A percentile compares a stretch with the other conserved stretches of the same genome.
Evolutionary conservation across 2,113 vertebrate genomes (phyloP).

Genomic region (Arothron firmamentum): DNA sequence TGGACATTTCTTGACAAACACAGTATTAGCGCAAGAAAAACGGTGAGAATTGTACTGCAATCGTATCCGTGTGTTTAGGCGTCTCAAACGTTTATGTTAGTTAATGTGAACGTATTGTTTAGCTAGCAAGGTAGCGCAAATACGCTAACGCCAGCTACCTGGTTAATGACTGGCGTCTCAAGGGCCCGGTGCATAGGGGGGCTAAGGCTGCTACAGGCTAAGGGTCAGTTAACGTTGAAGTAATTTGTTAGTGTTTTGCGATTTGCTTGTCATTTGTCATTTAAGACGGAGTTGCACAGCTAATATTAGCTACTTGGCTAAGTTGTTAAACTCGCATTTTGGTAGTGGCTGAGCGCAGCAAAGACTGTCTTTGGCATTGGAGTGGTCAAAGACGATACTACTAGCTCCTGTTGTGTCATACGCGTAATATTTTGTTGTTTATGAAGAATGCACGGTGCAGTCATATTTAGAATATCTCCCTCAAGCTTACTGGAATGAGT

Average conservation of each 20-base stretch:
- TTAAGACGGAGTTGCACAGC: slow-evolving; percentile 13
- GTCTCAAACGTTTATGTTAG: slow-evolving; percentile 20
- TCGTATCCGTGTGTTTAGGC: background rate
- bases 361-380: slow-evolving; percentile 1
- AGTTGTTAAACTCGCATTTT: slow-evolving; percentile 20
- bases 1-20: slow-evolving; percentile 52
- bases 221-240: background rate
- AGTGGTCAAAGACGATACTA: background rate
- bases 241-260: background rate
- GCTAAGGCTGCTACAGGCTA: background rate
- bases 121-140: slow-evolving; percentile 57
- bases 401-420: too few species aligned
- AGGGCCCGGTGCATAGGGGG: slow-evolving; percentile 25
- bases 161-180: slow-evolving; percentile 30
- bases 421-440: background rate
- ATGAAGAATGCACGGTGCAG: background rate
- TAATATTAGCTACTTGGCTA: slow-evolving; percentile 37
- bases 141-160: slow-evolving; percentile 48
- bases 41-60: slow-evolving; percentile 27
- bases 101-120: slow-evolving; percentile 52
- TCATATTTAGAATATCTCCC: background rate
- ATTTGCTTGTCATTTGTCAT: background rate
- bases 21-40: slow-evolving; percentile 6
- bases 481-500: too few species aligned
- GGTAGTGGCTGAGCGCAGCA: slow-evolving; percentile 5